phyloP scores from a whole-genome alignment of 2,797 vertebrate genomes.

The Gouania willdenowi region DNA sequence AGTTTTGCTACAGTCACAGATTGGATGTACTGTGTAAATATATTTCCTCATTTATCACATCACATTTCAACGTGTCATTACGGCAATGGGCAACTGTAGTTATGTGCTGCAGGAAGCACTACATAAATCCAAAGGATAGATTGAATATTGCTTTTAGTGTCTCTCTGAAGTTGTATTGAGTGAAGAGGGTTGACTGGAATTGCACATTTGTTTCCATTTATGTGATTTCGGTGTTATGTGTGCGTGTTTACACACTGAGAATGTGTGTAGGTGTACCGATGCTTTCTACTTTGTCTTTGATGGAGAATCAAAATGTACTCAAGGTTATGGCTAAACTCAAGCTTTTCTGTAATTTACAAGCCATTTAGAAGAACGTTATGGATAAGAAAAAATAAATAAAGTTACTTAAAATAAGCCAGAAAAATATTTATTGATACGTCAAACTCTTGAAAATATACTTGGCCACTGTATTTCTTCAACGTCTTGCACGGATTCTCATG shows the following conservation, averaged over 20 bases:
- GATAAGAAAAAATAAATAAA: too few relatives aligned
- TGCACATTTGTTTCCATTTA: conserved; percentile 5
- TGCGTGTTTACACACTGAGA: not conserved
- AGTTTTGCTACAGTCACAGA: conserved; percentile 16
- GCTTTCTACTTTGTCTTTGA: too few relatives aligned
- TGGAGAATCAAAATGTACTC: too few relatives aligned
- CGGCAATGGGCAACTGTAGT: conserved; percentile 16
- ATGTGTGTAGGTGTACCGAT: not conserved
- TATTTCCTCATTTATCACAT: conserved; percentile 40
- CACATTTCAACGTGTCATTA: conserved; percentile 51
- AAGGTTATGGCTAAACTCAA: too few relatives aligned
- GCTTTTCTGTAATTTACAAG: too few relatives aligned
- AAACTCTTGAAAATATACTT: too few relatives aligned
- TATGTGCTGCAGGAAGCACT: conserved; percentile 20
- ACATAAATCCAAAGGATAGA: conserved; percentile 41
- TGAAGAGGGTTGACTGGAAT: conserved; percentile 22
- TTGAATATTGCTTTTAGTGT: conserved; percentile 32
- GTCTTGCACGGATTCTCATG: too few relatives aligned
- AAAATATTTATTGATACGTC: too few relatives aligned
- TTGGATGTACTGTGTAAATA: conserved; percentile 14
- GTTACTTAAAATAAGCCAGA: too few relatives aligned
- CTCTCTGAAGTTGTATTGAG: conserved; percentile 26
- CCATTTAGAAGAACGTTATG: too few relatives aligned
- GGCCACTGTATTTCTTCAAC: too few relatives aligned
- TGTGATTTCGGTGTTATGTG: conserved; percentile 18